Evolutionary conservation across 2,888 invertebrate genomes (phyloP).

Genomic region (Timema podura): DNA sequence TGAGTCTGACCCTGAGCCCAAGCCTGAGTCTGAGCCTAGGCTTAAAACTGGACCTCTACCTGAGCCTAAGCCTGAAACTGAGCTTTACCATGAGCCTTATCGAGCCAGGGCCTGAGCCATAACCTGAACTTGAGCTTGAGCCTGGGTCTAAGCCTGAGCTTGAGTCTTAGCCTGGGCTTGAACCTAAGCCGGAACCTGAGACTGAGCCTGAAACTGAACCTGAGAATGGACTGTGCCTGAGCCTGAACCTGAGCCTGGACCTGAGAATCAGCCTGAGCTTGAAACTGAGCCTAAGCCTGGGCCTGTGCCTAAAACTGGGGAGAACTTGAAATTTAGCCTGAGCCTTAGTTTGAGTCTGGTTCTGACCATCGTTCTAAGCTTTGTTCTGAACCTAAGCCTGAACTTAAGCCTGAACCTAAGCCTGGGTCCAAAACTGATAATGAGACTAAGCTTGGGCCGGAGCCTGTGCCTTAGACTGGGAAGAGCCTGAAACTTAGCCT

Average conservation of each 20-base stretch:
- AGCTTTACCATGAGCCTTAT: no score
- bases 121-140: conserved; percentile 33
- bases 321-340: background rate
- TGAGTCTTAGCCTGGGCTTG: no score
- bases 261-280: no score
- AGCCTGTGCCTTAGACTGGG: background rate
- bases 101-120: conserved; percentile 33
- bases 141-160: no score
- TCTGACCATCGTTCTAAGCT: background rate
- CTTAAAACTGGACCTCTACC: background rate
- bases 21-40: background rate
- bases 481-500: background rate
- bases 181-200: no score
- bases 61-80: no score
- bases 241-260: conserved; percentile 29
- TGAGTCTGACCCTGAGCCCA: background rate
- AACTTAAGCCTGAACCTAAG: background rate
- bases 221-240: conserved; percentile 27
- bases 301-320: background rate
- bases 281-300: background rate
- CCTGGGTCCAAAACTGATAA: background rate
- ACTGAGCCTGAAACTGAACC: no score
- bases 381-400: background rate
- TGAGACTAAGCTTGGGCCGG: background rate
- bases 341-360: no score